Evolutionary conservation across 1,140 invertebrate species (phyloP), one percentile per base, ranked within the genome.

Genomic region (Lasaia peninsularis): DNA sequence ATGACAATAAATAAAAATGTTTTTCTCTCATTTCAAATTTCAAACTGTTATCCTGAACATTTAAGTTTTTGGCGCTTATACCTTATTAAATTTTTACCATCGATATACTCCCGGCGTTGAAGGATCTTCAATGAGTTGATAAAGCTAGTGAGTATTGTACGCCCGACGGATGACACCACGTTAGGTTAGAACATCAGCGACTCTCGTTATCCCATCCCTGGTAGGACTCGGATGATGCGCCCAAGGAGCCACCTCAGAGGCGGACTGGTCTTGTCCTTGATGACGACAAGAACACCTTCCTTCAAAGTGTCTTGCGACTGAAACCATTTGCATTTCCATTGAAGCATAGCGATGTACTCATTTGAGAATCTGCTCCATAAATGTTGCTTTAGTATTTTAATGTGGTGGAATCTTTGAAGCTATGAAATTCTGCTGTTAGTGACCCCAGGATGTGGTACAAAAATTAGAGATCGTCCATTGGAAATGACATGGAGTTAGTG

Each of bases 401-500:
- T 56, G 24, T 53, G 28, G 12, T 14, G 34, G 31, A 51, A 56
- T 48, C 58, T 24, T 11, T 44, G 37, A 9, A 60, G 51, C 8
- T 34, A 33, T 16, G 51, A 32, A 1, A 53, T 59, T 18, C 34
- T 11, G 11, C 37, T 28, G 10, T 14, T 49, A 28, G 37, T 53
- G 11, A 59, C 34, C 2, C 53, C 7, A 9, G 52, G 40, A 37
- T 58, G 31, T 12, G 56, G 56, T 16, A 51, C 11, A 24, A 48
- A 50, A 9, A 57, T 18, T 1, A 59, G 37, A 48, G 62, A 60
- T 33, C 57, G 52, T 37, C 49, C 58, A 34, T 57, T 57, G 53
- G 58, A 64, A 60, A 16, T 64, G 62, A 14, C 53, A 49, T 48
- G 62, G 62, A 52, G 62, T 51, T 2, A 65, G 14, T 6, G 54